Base-by-base conservation (phyloP, 2,113 vertebrate species). In the Podarcis cretensis region DNA sequence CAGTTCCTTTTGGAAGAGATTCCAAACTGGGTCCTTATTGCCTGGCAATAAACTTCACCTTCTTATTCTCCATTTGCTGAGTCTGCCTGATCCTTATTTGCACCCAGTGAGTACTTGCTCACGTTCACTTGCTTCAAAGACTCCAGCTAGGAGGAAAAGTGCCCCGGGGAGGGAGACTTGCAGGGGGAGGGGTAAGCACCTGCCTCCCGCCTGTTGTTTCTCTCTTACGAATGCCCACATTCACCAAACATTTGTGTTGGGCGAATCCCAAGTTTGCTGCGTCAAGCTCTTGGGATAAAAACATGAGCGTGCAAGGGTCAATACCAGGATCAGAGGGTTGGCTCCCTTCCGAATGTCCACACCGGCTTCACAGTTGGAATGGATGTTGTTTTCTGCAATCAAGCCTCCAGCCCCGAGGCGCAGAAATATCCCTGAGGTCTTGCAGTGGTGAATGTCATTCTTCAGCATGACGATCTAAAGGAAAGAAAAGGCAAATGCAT, bases 271-370 rank as follows among this genome's bases (percentile, higher is more conserved):
- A 0, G 18, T 25, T 32, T 14, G 30, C 10, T 5, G 25, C 8
- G 1, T 32, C 30, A 30, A 37, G 5, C 3, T 1, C 21, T 25
- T 32, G 14, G 2, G 32, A 13, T 2, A 35, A 54, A 35, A 63
- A 30, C 23, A 43, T 63, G 35, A 27, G 43, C 1, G 0, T 12
- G 71, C 32, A 32, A 35, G 76, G 43, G 14, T 6, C n/a, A 8
- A 89, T 97, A 98, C 98, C 98, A 98, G 93, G 84, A 98, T 97
- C 86, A 98, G 96, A 7, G 98, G 97, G 89, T 97, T 97, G 66
- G 98, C 98, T 91, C 97, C 98, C 84, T 98, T 98, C 79, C 96
- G 93, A 88, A 98, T 98, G 95, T 98, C 98, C 81, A 98, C 94
- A 0, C 98, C 98, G 0, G 98, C 98, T 95, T 98, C 97, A 0